A percentile compares a stretch with the other conserved stretches of the same genome.
phyloP scores from a whole-genome alignment of 2,888 invertebrate genomes.

The Drosophila sordidula region DNA sequence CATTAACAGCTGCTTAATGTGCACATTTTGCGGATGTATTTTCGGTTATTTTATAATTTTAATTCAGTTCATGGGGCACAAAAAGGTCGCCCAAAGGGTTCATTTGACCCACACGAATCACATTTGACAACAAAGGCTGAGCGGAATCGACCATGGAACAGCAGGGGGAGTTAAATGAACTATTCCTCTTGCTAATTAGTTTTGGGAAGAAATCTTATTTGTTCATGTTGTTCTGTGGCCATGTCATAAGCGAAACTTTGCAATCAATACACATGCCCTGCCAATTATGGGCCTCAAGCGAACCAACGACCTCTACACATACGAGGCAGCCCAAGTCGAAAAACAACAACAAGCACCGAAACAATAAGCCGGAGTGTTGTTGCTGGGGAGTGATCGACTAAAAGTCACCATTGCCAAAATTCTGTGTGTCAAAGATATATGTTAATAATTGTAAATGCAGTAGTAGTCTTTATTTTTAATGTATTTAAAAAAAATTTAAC shows the following conservation, averaged over 20 bases:
- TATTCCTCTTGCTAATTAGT: constrained; percentile 69
- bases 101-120: constrained; percentile 25
- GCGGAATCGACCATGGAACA: not conserved
- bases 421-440: not conserved
- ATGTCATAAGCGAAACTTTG: constrained; percentile 59
- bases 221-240: constrained; percentile 38
- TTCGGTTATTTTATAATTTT: constrained; percentile 41
- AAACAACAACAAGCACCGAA: constrained; percentile 2
- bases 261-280: constrained; percentile 55
- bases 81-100: constrained; percentile 33
- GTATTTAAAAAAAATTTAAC: no score
- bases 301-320: constrained; percentile 22
- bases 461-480: no score
- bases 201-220: constrained; percentile 72
- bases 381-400: not conserved
- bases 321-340: constrained; percentile 1
- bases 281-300: constrained; percentile 57
- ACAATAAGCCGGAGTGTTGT: not conserved
- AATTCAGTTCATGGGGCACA: constrained; percentile 46
- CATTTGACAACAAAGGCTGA: not conserved
- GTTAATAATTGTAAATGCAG: not conserved
- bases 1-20: constrained; percentile 16
- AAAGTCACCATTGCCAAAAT: constrained; percentile 8
- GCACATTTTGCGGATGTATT: constrained; percentile 16
- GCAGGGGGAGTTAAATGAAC: constrained; percentile 38